Conservation (phyloP, 1,140 invertebrate genomes). For the Trinorchestia longiramus region DNA sequence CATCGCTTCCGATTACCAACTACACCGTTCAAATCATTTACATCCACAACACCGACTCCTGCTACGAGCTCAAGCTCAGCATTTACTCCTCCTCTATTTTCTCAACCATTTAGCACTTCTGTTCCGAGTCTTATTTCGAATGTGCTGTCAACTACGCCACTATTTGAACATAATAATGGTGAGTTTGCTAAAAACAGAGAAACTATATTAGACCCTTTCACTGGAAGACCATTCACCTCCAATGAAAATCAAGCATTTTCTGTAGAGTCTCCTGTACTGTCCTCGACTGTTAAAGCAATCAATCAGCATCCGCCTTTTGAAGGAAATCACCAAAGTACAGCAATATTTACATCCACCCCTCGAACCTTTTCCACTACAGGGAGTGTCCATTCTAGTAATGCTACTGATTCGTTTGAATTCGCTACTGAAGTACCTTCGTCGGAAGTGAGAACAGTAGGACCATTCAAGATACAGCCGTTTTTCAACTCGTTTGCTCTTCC, state of each 20-base stretch:
- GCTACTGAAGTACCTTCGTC: neutral
- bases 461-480: constrained; percentile 27
- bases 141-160: neutral
- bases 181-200: neutral
- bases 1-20: constrained; percentile 26
- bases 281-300: neutral
- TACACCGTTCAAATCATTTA: neutral
- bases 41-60: constrained; percentile 22
- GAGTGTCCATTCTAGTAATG: neutral
- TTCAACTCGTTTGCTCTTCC: constrained; percentile 39
- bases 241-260: neutral
- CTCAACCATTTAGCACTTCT: neutral
- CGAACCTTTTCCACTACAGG: neutral
- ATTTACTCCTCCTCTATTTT: neutral
- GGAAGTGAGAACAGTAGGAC: constrained; percentile 36
- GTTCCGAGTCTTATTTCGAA: neutral
- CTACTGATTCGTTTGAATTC: neutral
- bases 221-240: neutral
- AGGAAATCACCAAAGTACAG: neutral
- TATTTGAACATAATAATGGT: neutral
- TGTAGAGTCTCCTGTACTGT: neutral
- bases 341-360: neutral
- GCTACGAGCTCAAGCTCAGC: neutral
- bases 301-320: neutral
- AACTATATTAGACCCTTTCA: neutral